These are phyloP conservation scores for Enteromius treurensis DNA, from an alignment of 2,797 vertebrate genomes.

Conservation along the genomic window DNA sequence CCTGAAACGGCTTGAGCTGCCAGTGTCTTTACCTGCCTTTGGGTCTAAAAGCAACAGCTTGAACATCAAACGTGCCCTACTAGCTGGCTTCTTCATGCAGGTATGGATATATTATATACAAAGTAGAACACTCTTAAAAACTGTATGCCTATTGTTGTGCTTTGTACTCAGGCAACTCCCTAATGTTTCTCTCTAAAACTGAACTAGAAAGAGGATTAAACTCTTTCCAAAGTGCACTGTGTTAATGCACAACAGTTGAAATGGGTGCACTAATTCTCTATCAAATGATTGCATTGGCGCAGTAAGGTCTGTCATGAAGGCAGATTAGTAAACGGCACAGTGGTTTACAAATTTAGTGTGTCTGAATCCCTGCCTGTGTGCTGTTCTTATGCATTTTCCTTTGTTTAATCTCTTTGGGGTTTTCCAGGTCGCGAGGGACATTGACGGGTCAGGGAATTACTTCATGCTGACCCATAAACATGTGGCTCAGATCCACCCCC, in stretches of 20 bases:
- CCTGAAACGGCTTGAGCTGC: slow-evolving; percentile 85
- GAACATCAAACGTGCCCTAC: slow-evolving; percentile 83
- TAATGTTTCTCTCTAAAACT: neutral
- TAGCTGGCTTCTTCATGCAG: slow-evolving; percentile 93
- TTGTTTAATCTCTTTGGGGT: slow-evolving; percentile 32
- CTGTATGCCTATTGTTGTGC: neutral
- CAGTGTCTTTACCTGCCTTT: slow-evolving; percentile 84
- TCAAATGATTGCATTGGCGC: neutral
- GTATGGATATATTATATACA: slow-evolving; percentile 64
- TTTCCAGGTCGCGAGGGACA: slow-evolving; percentile 85
- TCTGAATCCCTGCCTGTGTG: neutral
- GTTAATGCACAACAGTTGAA: neutral
- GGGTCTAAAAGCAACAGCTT: slow-evolving; percentile 80
- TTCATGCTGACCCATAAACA: slow-evolving; percentile 90
- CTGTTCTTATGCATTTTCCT: neutral
- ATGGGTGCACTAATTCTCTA: neutral
- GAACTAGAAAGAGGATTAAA: slow-evolving; percentile 10
- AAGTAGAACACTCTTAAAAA: neutral
- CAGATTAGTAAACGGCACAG: slow-evolving; percentile 27
- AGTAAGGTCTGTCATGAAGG: neutral
- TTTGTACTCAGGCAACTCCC: neutral
- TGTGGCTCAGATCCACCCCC: slow-evolving; percentile 86
- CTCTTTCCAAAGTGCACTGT: neutral
- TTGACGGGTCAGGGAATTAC: slow-evolving; percentile 91
- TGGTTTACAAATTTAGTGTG: slow-evolving; percentile 17